phyloP scores from a whole-genome alignment of 2,113 vertebrate species.

The Oreochromis aureus region DNA sequence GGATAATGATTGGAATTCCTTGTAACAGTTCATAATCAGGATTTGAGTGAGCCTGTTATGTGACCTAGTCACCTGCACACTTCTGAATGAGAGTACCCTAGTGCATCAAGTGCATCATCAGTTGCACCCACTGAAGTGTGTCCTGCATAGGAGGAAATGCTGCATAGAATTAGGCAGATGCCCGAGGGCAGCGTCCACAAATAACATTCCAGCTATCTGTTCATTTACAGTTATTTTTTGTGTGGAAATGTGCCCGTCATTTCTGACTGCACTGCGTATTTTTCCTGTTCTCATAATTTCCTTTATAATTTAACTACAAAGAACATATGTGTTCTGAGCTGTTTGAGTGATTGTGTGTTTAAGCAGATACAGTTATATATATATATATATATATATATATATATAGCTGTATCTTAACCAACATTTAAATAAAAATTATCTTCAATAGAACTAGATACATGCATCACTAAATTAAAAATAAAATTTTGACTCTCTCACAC shows the following conservation, averaged over 20 bases:
- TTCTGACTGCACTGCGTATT: not conserved
- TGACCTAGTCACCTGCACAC: conserved; percentile 27
- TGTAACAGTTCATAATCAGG: conserved; percentile 34
- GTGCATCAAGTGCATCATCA: conserved; percentile 8
- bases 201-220: not conserved
- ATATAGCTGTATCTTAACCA: too few species aligned
- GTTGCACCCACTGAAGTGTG: not conserved
- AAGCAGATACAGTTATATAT: not conserved
- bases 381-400: too few species aligned
- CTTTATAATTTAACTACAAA: not conserved
- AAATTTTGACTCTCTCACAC: not conserved
- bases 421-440: too few species aligned
- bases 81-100: not conserved
- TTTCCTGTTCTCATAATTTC: not conserved
- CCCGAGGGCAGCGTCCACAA: not conserved
- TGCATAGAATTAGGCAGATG: not conserved
- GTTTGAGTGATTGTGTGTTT: not conserved
- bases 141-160: not conserved
- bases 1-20: conserved; percentile 31
- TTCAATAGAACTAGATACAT: not conserved
- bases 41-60: not conserved
- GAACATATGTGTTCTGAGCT: not conserved
- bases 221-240: not conserved
- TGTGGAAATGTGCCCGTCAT: not conserved
- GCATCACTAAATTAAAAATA: not conserved